phyloP scores from a whole-genome alignment of 2,797 vertebrate genomes.

The Clarias laeviceps region DNA sequence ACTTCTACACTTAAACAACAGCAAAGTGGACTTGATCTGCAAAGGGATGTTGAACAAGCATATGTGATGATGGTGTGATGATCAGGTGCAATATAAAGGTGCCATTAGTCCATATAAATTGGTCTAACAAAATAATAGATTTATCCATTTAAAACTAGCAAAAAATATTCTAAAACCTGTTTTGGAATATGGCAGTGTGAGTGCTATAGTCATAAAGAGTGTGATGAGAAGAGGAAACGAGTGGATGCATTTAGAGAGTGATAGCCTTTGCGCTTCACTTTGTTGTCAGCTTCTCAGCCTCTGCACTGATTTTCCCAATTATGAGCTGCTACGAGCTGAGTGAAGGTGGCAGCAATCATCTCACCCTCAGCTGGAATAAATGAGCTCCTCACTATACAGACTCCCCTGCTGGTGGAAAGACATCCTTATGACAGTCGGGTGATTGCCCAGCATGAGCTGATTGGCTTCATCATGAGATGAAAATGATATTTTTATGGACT shows the following conservation, averaged over 20 bases:
- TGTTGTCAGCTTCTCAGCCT: conserved; percentile 1
- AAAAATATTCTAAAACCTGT: background rate
- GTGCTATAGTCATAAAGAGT: background rate
- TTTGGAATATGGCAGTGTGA: background rate
- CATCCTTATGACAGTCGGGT: conserved; percentile 15
- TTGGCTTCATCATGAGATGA: conserved; percentile 18
- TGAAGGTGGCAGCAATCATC: conserved; percentile 38
- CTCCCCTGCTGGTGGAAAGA: conserved; percentile 22
- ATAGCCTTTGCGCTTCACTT: background rate
- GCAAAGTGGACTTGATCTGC: background rate
- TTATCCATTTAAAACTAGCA: background rate
- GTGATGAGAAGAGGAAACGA: conserved; percentile 1
- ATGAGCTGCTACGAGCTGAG: conserved; percentile 15
- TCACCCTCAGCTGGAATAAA: conserved; percentile 34
- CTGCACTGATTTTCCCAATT: conserved; percentile 30
- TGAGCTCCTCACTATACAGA: conserved; percentile 21
- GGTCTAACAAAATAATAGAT: background rate
- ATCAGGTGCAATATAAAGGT: background rate
- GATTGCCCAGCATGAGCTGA: conserved; percentile 22
- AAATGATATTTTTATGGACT: conserved; percentile 32
- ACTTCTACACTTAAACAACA: background rate
- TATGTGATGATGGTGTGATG: background rate
- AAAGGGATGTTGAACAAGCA: background rate
- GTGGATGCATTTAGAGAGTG: background rate
- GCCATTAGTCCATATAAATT: background rate